These are phyloP conservation scores for Camponotus vicinus DNA, from an alignment of 1,140 invertebrate genomes.

Conservation along the genomic window DNA sequence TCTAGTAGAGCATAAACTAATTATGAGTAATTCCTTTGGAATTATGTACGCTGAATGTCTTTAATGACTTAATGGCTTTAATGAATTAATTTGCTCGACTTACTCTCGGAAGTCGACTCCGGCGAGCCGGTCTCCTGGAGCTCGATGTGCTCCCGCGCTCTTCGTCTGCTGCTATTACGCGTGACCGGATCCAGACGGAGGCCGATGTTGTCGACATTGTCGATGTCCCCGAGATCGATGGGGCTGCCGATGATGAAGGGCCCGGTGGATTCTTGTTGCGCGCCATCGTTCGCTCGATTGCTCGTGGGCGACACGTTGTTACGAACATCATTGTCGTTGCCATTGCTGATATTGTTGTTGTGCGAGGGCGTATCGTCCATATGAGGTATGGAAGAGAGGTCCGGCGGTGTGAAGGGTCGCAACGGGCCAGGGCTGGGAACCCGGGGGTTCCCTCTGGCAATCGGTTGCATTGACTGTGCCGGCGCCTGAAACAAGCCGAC, in stretches of 20 bases:
- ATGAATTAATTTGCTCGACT: conserved; percentile 47
- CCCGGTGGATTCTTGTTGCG: conserved; percentile 71
- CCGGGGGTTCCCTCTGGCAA: conserved; percentile 81
- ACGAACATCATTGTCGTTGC: conserved; percentile 39
- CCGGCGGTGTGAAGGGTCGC: conserved; percentile 83
- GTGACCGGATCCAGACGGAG: conserved; percentile 73
- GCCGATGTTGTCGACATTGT: conserved; percentile 84
- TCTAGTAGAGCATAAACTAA: neutral
- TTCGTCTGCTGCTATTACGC: conserved; percentile 65
- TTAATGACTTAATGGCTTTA: neutral
- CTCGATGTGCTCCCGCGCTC: conserved; percentile 82
- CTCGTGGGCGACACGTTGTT: conserved; percentile 22
- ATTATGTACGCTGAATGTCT: neutral
- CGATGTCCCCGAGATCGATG: conserved; percentile 83
- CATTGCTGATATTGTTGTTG: neutral
- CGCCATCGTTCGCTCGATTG: conserved; percentile 68
- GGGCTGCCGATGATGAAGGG: conserved; percentile 85
- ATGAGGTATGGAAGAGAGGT: conserved; percentile 84
- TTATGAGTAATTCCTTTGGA: neutral
- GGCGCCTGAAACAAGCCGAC: conserved; percentile 78
- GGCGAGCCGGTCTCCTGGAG: conserved; percentile 77
- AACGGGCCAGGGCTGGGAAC: conserved; percentile 77
- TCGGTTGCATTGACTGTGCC: conserved; percentile 83
- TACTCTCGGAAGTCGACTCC: conserved; percentile 68
- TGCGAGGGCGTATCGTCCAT: conserved; percentile 82